These are phyloP conservation scores for Diceros bicornis DNA, from an alignment of 2,797 vertebrate genomes.

Conservation along the genomic window DNA sequence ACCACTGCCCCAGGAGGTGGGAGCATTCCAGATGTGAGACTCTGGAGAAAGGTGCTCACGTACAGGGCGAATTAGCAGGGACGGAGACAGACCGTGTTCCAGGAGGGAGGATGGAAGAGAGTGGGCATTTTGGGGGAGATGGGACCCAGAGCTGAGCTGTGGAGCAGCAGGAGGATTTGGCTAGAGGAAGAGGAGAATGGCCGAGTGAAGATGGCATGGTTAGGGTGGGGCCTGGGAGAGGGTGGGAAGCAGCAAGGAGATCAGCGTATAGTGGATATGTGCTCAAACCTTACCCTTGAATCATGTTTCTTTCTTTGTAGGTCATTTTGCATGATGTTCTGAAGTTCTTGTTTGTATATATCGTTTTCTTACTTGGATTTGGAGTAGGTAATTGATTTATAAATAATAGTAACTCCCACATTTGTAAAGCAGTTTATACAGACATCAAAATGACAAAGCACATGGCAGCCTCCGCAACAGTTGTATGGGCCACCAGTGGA, in stretches of 20 bases:
- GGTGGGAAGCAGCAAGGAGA: not conserved
- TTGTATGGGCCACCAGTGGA: not conserved
- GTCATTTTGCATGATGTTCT: slow-evolving; percentile 92
- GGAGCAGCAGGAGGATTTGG: not conserved
- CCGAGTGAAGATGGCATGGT: not conserved
- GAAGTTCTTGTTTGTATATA: slow-evolving; percentile 92
- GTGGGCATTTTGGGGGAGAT: not conserved
- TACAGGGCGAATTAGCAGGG: not conserved
- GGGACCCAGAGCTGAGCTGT: not conserved
- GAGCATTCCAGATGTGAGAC: not conserved
- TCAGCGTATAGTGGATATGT: fast-evolving
- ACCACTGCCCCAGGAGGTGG: not conserved
- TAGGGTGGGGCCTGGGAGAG: not conserved
- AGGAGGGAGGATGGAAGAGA: not conserved
- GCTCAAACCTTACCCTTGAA: not conserved
- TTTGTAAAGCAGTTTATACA: not conserved
- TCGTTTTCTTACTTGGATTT: slow-evolving; percentile 92
- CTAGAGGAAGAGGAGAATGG: not conserved
- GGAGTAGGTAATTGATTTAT: slow-evolving; percentile 90
- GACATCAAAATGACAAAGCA: not conserved
- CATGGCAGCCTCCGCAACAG: not conserved
- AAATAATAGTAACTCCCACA: not conserved
- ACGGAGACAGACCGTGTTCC: not conserved
- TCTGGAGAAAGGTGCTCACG: not conserved
- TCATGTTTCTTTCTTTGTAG: slow-evolving; percentile 83